phyloP scores from a whole-genome alignment of 2,888 invertebrate genomes.

The Lydus trimaculatus region DNA sequence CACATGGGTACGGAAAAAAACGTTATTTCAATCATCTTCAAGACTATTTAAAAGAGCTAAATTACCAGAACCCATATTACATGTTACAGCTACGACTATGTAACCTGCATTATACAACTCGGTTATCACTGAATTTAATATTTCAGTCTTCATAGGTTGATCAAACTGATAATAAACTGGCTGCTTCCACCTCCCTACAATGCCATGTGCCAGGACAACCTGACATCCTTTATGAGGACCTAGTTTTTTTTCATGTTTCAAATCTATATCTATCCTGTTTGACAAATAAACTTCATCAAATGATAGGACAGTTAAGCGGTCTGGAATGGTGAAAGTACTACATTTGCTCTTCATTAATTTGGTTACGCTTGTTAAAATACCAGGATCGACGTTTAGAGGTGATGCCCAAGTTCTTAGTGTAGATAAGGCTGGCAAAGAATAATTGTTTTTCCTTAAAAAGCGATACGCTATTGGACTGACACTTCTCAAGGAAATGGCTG shows the following conservation, averaged over 20 bases:
- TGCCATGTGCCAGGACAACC: slow-evolving; percentile 18
- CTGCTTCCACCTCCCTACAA: slow-evolving; percentile 16
- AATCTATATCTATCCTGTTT: slow-evolving; percentile 21
- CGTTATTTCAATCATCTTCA: neutral
- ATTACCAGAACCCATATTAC: slow-evolving; percentile 16
- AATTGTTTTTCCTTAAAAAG: slow-evolving; percentile 12
- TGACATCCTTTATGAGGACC: slow-evolving; percentile 27
- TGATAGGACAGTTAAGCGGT: slow-evolving; percentile 8
- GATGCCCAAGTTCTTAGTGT: slow-evolving; percentile 20
- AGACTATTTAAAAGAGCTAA: neutral
- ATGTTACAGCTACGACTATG: neutral
- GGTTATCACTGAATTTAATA: neutral
- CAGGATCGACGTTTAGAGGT: slow-evolving; percentile 3
- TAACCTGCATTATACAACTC: neutral
- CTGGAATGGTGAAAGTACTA: neutral
- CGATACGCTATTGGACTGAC: slow-evolving; percentile 16
- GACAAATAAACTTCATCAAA: slow-evolving; percentile 20
- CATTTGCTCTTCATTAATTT: slow-evolving; percentile 18
- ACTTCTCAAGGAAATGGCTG: slow-evolving; percentile 21
- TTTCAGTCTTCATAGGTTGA: neutral
- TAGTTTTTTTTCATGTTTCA: slow-evolving; percentile 18
- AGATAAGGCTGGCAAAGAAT: slow-evolving; percentile 8
- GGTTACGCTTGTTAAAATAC: slow-evolving; percentile 1
- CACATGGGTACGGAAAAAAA: too few relatives aligned
- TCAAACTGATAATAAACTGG: neutral